Evolutionary conservation across 2,888 invertebrate species (phyloP), one percentile per base, ranked within the genome.

Genomic region (Hemistola chrysoprasaria): DNA sequence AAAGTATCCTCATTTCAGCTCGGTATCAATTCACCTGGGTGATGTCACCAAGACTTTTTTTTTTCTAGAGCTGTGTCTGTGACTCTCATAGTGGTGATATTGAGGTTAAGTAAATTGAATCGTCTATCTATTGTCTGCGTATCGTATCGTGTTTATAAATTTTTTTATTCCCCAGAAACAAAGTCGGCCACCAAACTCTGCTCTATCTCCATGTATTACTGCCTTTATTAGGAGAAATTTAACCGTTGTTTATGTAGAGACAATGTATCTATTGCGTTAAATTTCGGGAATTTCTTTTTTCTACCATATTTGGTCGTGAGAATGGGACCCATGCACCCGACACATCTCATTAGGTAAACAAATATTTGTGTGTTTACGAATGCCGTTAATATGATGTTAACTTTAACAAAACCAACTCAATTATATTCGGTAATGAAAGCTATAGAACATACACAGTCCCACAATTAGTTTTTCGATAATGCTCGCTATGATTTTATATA

Each of bases 251-350:
- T 83, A 80, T 79, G 74, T 80, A 73, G 74, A 79, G 76, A 81
- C 81, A 82, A 81, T 81, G 80, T 79, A 78, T 77, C 80, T 75
- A 81, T 80, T 78, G 79, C 81, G 77, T 82, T 76, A 65, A 78
- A 76, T 73, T 71, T 74, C 72, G 73, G 67, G 70, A 71, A 77
- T 75, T 71, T 63, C 65, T 70, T 78, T 77, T 79, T 82, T 81
- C 65, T 58, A 56, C 69, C 54, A 62, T 60, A 63, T 70, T 55
- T 74, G 84, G 75, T 71, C 86, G 86, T 87, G 86, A 85, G 86
- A 86, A 86, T 79, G 65, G 65, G 71, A 81, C 67, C 75, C 77
- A 70, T 71, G 74, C 71, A 76, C 63, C 71, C 71, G 68, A 71
- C 75, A 72, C 74, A 65, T 74, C 77, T 70, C 75, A 79, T 85